Conservation (phyloP, 2,888 invertebrate species). For the Syrista parreyssii region DNA sequence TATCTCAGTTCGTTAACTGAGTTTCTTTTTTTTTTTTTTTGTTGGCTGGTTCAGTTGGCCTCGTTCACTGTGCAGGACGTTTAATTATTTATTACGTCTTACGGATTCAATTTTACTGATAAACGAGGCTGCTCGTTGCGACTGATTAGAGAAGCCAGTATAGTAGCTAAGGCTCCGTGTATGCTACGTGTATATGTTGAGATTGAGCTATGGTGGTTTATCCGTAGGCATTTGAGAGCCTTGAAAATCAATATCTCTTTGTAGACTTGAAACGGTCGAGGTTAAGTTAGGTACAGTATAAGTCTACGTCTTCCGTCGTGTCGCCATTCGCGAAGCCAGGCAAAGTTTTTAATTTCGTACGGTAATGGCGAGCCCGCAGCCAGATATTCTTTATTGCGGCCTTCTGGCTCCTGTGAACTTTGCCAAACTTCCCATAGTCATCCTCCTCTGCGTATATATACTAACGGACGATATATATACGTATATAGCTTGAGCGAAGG, state of each 20-base stretch:
- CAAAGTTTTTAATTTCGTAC: slow-evolving; percentile 28
- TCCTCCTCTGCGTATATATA: too few species aligned
- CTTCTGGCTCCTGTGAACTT: background rate
- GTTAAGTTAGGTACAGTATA: too few species aligned
- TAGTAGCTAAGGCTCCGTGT: background rate
- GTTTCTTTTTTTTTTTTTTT: background rate
- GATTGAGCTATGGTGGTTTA: background rate
- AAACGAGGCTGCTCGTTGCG: too few species aligned
- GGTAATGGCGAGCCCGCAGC: slow-evolving; percentile 23
- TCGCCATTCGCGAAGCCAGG: slow-evolving; percentile 13
- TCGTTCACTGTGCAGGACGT: background rate
- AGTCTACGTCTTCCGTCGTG: too few species aligned
- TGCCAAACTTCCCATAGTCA: background rate
- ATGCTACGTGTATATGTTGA: background rate
- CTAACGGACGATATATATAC: too few species aligned
- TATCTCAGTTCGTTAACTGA: background rate
- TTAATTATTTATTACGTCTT: too few species aligned
- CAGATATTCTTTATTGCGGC: slow-evolving; percentile 6
- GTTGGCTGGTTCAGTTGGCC: background rate
- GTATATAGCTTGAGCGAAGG: too few species aligned
- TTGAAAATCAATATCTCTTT: too few species aligned
- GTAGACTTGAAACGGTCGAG: too few species aligned
- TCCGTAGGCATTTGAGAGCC: too few species aligned
- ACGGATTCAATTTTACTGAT: too few species aligned
- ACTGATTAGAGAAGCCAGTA: too few species aligned